Evolutionary conservation across 2,888 invertebrate genomes (phyloP), one percentile per base, ranked within the genome.

Genomic region (Pyrrhosoma nymphula): DNA sequence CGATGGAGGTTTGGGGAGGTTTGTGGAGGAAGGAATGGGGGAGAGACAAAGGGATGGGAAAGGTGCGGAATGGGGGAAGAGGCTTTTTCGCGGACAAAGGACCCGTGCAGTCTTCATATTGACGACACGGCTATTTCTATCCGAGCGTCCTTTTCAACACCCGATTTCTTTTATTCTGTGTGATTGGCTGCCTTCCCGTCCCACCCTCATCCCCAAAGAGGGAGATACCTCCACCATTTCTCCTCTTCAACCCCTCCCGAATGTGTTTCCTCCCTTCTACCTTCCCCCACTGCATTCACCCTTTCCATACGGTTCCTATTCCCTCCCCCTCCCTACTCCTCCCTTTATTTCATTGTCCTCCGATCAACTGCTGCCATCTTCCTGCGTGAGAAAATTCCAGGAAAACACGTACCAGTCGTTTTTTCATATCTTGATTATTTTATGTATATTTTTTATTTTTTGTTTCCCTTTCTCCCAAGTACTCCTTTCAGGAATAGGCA

Each of bases 51-150:
- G 93, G n/a, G n/a, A 26, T 30, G 69, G 69, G 47, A 47, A 55
- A 47, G 93, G 63, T n/a, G 69, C 30, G 39, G 91, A 10, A 23
- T 6, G 39, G 39, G 63, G 63, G n/a, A 23, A 30, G 90, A 56
- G 69, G 75, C 69, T 69, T 93, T 93, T 93, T 75, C 39, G 93
- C 69, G 93, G 93, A 93, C 93, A 93, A 93, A 93, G 69, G 75
- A 47, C 47, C 47, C 47, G 39, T 35, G 93, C 55, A 93, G 69
- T 93, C 93, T 69, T 93, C 93, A 75, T 93, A 93, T 93, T 93
- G 93, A 93, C 69, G 91, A 91, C 91, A 91, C 63, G 69, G 93
- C 93, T 89, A 93, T 93, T 93, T 93, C 93, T 93, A 93, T 93
- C 93, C 47, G 93, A 75, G 55, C 69, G 47, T 69, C 75, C 69